Evolutionary conservation across 2,797 vertebrate species (phyloP), one percentile per base, ranked within the genome.

Genomic region (Mormyrops attenuatus): DNA sequence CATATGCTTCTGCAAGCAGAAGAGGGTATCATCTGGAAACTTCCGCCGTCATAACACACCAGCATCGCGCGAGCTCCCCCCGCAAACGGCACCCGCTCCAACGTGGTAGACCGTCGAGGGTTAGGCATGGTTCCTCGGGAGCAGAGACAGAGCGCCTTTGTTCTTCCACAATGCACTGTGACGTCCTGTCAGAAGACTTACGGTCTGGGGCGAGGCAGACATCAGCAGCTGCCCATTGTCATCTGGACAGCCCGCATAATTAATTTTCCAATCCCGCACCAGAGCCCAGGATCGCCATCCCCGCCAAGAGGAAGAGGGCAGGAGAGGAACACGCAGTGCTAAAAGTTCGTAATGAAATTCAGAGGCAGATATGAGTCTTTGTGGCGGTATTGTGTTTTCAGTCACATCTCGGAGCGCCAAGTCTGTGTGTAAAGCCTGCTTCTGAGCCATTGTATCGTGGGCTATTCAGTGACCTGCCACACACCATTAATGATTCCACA

Each of bases 201-300:
- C 90, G 82, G 47, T 91, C 91, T 91, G 92, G 90, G 89, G 90
- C 92, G 91, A 92, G 90, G 91, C 73, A 82, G 92, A 92, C 66
- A 92, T 89, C 94, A 93, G 92, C 94, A 93, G 93, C 93, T 91
- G 91, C 91, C 93, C 88, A 94, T 95, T 95, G 95, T 95, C 92
- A 91, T 91, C 89, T 85, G 88, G 94, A 95, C 94, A 93, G 93
- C 93, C 93, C 90, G 92, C 93, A 94, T 94, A 95, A 95, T 95
- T 94, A 94, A 93, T 93, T 94, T 94, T 93, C 92, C 92, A 38
- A 89, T 91, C 22, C 93, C 90, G 90, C 94, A 93, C 92, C 91
- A 85, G 34, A 66, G 55, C 9, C 30, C 41, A 49, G 60, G 38
- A 44, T 57, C 85, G 60, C 90, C 89, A 92, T 93, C 92, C 93